A percentile compares a stretch with the other conserved stretches of the same genome.
phyloP scores from a whole-genome alignment of 2,888 invertebrate genomes.

The Scrobipalpa costella region DNA sequence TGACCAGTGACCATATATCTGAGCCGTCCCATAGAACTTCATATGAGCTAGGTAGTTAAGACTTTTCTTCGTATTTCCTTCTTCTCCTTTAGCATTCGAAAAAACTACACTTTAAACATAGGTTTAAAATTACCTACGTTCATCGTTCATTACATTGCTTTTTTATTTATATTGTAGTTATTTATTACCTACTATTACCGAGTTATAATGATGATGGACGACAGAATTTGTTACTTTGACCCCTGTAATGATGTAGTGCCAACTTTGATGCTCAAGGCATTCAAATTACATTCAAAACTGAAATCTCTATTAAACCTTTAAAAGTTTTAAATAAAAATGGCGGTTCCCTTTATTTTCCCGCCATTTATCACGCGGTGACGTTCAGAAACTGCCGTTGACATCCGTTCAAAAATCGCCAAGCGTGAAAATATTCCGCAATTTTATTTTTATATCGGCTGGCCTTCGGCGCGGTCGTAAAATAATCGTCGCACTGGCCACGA shows the following conservation, averaged over 20 bases:
- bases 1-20: no score
- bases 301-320: no score
- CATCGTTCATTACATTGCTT: no score
- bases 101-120: no score
- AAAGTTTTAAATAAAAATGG: not conserved
- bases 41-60: no score
- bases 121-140: no score
- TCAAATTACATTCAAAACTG: no score
- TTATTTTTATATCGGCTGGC: slow-evolving; percentile 29
- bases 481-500: slow-evolving; percentile 26
- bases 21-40: no score
- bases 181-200: no score
- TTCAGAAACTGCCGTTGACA: slow-evolving; percentile 22
- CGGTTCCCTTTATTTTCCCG: not conserved
- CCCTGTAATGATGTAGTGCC: not conserved
- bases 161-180: no score
- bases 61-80: no score
- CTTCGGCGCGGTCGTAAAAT: slow-evolving; percentile 30
- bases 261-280: not conserved
- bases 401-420: slow-evolving; percentile 21
- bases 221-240: not conserved
- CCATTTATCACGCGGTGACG: slow-evolving; percentile 20
- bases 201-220: not conserved
- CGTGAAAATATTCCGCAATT: slow-evolving; percentile 26
- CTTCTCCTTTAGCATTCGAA: no score